Evolutionary conservation across 1,140 invertebrate species (phyloP).

Genomic region (Sesamia nonagrioides): DNA sequence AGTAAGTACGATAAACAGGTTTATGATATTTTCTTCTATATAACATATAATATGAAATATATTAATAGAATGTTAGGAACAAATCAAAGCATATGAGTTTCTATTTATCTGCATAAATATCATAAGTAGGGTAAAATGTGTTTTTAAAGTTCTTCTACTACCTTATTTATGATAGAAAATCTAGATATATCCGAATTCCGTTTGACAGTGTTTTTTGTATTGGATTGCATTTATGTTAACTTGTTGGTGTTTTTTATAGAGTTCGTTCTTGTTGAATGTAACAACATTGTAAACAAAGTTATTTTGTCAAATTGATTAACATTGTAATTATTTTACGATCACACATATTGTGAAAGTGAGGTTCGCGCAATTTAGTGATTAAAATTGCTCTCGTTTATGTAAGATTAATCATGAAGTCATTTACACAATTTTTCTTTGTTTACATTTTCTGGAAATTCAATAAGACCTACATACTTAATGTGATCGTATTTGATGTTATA

Average conservation of each 20-base stretch:
- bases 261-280: not conserved
- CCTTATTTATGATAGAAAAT: not conserved
- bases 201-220: not conserved
- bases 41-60: not conserved
- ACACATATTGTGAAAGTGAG: not conserved
- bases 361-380: no score
- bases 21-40: not conserved
- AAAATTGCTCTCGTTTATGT: no score
- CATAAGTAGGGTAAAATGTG: not conserved
- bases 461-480: not conserved
- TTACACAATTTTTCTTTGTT: conserved; percentile 1
- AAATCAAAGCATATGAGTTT: conserved; percentile 1
- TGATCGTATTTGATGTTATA: not conserved
- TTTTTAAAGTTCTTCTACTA: not conserved
- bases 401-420: not conserved
- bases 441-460: not conserved
- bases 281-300: not conserved
- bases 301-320: not conserved
- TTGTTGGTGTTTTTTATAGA: not conserved
- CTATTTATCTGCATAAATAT: not conserved
- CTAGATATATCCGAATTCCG: not conserved
- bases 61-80: not conserved
- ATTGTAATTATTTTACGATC: not conserved
- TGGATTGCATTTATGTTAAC: not conserved
- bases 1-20: not conserved